A percentile compares a stretch with the other conserved stretches of the same genome.
Conservation (phyloP, 1,140 invertebrate genomes). For the Drosophila novamexicana region DNA sequence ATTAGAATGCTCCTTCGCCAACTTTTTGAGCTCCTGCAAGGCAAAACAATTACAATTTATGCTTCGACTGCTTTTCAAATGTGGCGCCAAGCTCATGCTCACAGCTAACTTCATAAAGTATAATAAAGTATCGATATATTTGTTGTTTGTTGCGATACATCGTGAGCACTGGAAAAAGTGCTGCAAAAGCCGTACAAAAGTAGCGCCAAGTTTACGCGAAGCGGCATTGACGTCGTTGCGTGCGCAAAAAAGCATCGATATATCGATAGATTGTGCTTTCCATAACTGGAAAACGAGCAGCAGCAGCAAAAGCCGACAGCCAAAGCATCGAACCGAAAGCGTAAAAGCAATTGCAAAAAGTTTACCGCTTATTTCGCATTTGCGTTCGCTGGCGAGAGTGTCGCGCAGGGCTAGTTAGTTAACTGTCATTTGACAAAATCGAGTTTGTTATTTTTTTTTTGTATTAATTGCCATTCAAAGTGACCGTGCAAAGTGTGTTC, state of each 20-base stretch:
- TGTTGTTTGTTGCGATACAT: too few relatives aligned
- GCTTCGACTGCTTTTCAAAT: too few relatives aligned
- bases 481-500: conserved; percentile 17
- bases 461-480: conserved; percentile 10
- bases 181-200: background rate
- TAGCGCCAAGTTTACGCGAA: background rate
- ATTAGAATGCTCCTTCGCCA: conserved; percentile 86
- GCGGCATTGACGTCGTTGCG: background rate
- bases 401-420: conserved; percentile 11
- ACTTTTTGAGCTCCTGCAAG: conserved; percentile 87
- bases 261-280: conserved; percentile 22
- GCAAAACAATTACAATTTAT: conserved; percentile 1
- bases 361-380: conserved; percentile 75
- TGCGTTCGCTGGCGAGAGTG: conserved; percentile 55
- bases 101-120: too few relatives aligned
- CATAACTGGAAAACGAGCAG: conserved; percentile 39
- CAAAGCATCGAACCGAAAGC: conserved; percentile 49
- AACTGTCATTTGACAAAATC: conserved; percentile 22
- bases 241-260: background rate
- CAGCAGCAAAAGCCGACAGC: conserved; percentile 14
- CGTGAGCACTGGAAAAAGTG: too few relatives aligned
- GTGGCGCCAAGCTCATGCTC: too few relatives aligned
- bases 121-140: too few relatives aligned
- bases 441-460: conserved; percentile 22
- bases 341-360: conserved; percentile 77